phyloP scores from a whole-genome alignment of 2,113 vertebrate species.

The Eonycteris spelaea region DNA sequence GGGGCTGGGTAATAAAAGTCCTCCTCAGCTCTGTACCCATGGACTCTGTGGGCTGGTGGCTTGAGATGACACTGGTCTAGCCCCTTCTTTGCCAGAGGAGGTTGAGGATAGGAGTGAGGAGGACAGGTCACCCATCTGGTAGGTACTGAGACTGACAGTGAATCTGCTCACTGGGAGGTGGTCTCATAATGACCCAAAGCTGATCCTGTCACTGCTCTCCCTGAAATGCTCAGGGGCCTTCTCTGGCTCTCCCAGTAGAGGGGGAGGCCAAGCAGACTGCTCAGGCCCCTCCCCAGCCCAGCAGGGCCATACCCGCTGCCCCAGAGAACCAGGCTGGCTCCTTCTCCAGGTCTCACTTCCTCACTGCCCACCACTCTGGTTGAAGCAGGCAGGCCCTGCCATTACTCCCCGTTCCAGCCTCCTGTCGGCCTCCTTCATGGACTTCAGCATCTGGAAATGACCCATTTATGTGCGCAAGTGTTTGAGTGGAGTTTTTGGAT shows the following conservation, averaged over 20 bases:
- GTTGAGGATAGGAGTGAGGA: too few species aligned
- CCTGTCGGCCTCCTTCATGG: background rate
- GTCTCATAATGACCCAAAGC: background rate
- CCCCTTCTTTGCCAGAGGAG: background rate
- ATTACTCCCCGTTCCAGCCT: background rate
- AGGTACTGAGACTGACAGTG: background rate
- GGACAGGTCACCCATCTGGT: background rate
- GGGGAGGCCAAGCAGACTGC: background rate
- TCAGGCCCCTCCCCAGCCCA: background rate
- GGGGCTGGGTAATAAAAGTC: background rate
- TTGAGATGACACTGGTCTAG: background rate
- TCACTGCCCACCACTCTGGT: background rate
- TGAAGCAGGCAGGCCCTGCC: background rate
- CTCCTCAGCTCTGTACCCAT: background rate
- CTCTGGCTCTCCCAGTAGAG: background rate
- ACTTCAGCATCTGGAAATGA: background rate
- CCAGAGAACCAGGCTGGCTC: background rate
- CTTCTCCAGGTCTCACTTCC: background rate
- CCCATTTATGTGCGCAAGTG: accelerated
- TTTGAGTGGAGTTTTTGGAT: background rate
- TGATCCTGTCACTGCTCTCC: background rate
- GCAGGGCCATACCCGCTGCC: background rate
- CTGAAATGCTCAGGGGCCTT: background rate
- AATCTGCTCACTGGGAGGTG: background rate
- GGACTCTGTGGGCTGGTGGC: background rate